Conservation (phyloP, 35 echinoderm and acorn worm species). For the Lytechinus variegatus region DNA sequence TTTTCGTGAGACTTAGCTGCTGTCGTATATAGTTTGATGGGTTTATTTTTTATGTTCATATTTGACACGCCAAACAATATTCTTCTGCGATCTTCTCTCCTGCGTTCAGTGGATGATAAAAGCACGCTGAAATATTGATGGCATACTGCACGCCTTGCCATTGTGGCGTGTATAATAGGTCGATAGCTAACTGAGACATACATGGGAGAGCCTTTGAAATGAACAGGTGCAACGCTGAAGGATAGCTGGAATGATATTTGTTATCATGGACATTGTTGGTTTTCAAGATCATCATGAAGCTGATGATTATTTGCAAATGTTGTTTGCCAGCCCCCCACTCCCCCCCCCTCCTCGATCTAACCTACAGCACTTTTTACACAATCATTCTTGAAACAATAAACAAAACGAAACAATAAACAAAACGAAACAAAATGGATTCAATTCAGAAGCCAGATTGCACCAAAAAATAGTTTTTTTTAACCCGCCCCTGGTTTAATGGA, state of each 20-base stretch:
- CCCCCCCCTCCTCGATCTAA: neutral
- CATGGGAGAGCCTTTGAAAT: neutral
- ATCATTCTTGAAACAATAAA: too few relatives aligned
- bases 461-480: too few relatives aligned
- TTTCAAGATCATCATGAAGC: neutral
- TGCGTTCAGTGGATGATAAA: neutral
- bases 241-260: neutral
- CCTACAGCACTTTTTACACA: too few relatives aligned
- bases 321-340: neutral
- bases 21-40: neutral
- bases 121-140: constrained; percentile 11
- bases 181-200: neutral
- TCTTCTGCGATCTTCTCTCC: neutral
- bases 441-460: too few relatives aligned
- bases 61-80: neutral
- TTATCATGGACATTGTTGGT: neutral
- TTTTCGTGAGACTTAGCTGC: neutral
- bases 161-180: neutral
- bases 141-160: neutral
- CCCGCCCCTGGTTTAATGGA: too few relatives aligned
- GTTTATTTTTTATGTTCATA: neutral
- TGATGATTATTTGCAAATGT: neutral
- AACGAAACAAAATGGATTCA: too few relatives aligned
- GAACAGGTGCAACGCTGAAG: neutral
- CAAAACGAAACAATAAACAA: too few relatives aligned